Evolutionary conservation across 2,797 vertebrate species (phyloP).

Genomic region (Poeciliopsis presidionis): DNA sequence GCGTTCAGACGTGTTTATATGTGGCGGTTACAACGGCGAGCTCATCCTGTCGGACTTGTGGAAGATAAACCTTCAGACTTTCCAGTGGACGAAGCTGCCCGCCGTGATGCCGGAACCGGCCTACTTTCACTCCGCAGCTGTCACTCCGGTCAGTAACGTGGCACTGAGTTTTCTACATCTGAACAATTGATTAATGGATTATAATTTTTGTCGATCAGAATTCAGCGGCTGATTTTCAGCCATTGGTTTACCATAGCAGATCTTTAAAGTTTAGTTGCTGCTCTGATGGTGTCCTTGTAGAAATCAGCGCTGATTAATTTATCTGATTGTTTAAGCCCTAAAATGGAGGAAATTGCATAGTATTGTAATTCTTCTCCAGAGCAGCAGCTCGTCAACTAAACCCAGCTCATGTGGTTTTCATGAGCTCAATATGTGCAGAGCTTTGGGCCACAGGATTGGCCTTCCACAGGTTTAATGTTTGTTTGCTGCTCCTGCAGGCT

Average conservation of each 20-base stretch:
- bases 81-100: constrained; percentile 93
- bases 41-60: constrained; percentile 93
- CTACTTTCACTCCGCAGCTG: constrained; percentile 97
- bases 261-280: background rate
- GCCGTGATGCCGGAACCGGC: constrained; percentile 94
- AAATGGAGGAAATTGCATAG: background rate
- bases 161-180: background rate
- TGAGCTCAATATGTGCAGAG: background rate
- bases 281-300: background rate
- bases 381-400: background rate
- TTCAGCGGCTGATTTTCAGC: background rate
- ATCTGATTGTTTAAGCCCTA: too few relatives aligned
- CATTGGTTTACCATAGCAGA: background rate
- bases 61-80: constrained; percentile 91
- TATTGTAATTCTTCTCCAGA: background rate
- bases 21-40: constrained; percentile 95
- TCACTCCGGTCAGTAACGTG: constrained; percentile 89
- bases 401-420: background rate
- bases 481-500: constrained; percentile 76
- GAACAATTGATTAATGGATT: background rate
- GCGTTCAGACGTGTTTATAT: constrained; percentile 91
- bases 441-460: background rate
- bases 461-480: background rate
- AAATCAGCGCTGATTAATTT: background rate
- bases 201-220: background rate